These are phyloP conservation scores for Carterocephalus palaemon DNA, from an alignment of 2,888 invertebrate genomes.

Conservation along the genomic window DNA sequence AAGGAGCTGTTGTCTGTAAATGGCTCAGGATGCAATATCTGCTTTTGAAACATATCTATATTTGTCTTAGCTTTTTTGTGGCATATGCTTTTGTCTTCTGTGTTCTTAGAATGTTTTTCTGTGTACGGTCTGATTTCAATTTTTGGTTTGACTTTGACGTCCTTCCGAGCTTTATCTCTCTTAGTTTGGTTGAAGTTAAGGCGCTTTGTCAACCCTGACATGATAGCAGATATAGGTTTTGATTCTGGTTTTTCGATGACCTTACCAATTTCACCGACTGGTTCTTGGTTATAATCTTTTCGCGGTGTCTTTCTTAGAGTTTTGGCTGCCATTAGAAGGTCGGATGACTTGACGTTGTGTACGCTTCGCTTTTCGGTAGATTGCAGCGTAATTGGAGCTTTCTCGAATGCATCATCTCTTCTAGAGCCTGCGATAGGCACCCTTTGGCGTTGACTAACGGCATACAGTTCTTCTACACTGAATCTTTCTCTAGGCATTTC, in stretches of 20 bases:
- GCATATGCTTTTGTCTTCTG: conserved; percentile 63
- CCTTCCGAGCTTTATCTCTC: conserved; percentile 49
- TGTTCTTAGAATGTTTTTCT: conserved; percentile 55
- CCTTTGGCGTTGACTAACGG: neutral
- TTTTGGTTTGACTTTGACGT: conserved; percentile 49
- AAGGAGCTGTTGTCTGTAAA: conserved; percentile 66
- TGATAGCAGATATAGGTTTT: conserved; percentile 50
- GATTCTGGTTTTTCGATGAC: conserved; percentile 20
- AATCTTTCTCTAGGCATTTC: neutral
- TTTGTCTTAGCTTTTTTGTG: conserved; percentile 68
- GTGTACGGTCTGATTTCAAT: conserved; percentile 67
- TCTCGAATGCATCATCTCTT: neutral
- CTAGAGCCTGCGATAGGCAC: neutral
- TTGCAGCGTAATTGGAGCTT: conserved; percentile 39
- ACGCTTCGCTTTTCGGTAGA: conserved; percentile 50
- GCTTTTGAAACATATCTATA: conserved; percentile 74
- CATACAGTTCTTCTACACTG: conserved; percentile 1
- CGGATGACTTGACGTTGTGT: conserved; percentile 58
- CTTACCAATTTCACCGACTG: conserved; percentile 31
- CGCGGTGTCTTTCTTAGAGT: conserved; percentile 46
- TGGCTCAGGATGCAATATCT: conserved; percentile 60
- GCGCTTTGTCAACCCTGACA: conserved; percentile 60
- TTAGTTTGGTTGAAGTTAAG: conserved; percentile 62
- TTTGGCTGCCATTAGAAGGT: conserved; percentile 54
- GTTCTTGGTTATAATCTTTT: conserved; percentile 24